Evolutionary conservation across 2,797 vertebrate species (phyloP), one percentile per base, ranked within the genome.

Genomic region (Anabas testudineus): DNA sequence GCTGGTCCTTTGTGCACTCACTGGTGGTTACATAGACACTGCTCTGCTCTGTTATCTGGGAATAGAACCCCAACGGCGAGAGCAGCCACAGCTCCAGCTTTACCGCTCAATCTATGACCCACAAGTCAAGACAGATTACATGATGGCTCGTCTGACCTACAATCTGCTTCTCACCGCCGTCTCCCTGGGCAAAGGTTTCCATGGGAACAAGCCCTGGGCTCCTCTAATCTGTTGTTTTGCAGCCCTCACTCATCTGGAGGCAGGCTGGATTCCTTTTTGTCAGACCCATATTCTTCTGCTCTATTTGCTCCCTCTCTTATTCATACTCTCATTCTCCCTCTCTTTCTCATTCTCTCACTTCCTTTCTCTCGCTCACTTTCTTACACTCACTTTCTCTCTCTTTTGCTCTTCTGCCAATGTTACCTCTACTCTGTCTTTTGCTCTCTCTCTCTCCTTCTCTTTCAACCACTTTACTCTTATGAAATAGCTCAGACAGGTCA

Each of bases 281-380:
- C 89, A 88, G 81, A 84, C 91, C 84, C 88, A 92, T 90, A 90
- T 94, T 91, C 88, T 94, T 94, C 93, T 93, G 93, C 94, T 95
- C 93, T 91, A 93, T 93, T 94, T 94, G 92, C 90, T 18, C 10
- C 4, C 48, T 9, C 42, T 9, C n/a, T 34, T 55, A 21, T 49
- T 16, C 47, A 4, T 66, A 12, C 75, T 37, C 42, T 36, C 49
- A 12, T 42, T 34, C 54, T 5, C 36, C 36, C 28, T 22, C 46
- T 49, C 36, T 26, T 19, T 12, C 32, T 21, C 9, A 32, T 56
- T 22, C 41, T 10, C 51, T 22, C 46, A 10, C 8, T 19, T 24
- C 9, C 56, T 22, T 30, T 8, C 43, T 14, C 34, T 21, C 16
- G n/a, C n/a, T n/a, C n/a, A n/a, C n/a, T n/a, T 22, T 41, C n/a